These are phyloP conservation scores for Oenanthe melanoleuca DNA, from an alignment of 2,113 vertebrate species.

Conservation along the genomic window DNA sequence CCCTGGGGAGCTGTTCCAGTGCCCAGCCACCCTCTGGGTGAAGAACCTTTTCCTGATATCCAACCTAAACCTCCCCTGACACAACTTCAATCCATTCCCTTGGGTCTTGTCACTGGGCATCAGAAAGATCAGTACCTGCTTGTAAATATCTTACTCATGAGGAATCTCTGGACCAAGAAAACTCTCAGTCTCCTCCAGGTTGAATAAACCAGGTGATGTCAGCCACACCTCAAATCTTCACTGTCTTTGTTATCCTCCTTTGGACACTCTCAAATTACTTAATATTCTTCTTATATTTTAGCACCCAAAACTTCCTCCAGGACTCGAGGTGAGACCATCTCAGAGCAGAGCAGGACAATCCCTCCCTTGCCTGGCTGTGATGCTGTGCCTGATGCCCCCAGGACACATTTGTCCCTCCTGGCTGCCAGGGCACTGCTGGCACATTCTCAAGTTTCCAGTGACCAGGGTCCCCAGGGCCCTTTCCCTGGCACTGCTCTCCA, in stretches of 20 bases:
- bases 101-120: neutral
- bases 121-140: neutral
- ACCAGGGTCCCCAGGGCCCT: neutral
- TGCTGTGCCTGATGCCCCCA: neutral
- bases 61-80: neutral
- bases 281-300: neutral
- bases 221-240: neutral
- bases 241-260: neutral
- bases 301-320: neutral
- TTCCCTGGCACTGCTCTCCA: rapidly evolving
- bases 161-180: neutral
- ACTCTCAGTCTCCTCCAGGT: neutral
- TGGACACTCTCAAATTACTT: neutral
- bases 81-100: neutral
- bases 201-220: neutral
- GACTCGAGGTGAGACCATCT: rapidly evolving
- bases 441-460: rapidly evolving
- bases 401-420: rapidly evolving
- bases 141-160: neutral
- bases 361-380: rapidly evolving
- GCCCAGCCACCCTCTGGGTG: neutral
- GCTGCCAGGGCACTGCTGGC: neutral
- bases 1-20: neutral
- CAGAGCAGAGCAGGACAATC: neutral
- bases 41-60: neutral